Base-by-base conservation (phyloP, 2,888 invertebrate genomes). In the Tetanocera ferruginea region DNA sequence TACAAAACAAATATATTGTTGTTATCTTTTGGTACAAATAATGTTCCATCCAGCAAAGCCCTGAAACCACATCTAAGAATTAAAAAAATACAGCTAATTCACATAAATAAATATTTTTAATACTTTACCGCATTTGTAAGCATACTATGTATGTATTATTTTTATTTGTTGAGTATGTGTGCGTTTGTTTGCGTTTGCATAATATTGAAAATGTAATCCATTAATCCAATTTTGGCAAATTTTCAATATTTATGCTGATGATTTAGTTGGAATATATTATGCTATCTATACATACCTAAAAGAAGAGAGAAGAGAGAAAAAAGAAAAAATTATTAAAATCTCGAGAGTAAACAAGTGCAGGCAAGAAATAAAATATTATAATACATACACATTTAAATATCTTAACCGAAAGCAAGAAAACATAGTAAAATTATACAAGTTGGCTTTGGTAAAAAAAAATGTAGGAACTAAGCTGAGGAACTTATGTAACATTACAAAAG, bases 171-270 rank as follows among this genome's bases (percentile, higher is more conserved):
- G 37, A 31, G 66, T 37, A 17, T 66, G 34, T 66, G 17, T 66
- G 37, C 9, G 43, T 67, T 34, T 52, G 34, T 25, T 52, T 57
- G 34, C 37, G 43, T 64, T 31, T 60, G 67, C 71, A 55, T n/a
- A 11, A 55, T 60, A 49, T 74, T 62, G 64, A 66, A 52, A 67
- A 62, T 4, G 34, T 74, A 67, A 75, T 66, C 67, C 75, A 55
- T 75, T 75, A 75, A 75, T 67, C 75, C 55, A 67, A 75, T 75
- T 66, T 75, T 75, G 75, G 75, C 75, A 75, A 25, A 66, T 66
- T 67, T 75, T 75, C 75, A 75, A 75, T 62, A 75, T 55, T 67
- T 75, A 25, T 43, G 37, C 55, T 67, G 52, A 9, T 49, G 69
- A 31, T 31, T 28, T 17, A 31, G 64, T 11, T 31, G 31, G 19